Conservation (phyloP, 2,113 vertebrate species). For the Phycodurus eques region DNA sequence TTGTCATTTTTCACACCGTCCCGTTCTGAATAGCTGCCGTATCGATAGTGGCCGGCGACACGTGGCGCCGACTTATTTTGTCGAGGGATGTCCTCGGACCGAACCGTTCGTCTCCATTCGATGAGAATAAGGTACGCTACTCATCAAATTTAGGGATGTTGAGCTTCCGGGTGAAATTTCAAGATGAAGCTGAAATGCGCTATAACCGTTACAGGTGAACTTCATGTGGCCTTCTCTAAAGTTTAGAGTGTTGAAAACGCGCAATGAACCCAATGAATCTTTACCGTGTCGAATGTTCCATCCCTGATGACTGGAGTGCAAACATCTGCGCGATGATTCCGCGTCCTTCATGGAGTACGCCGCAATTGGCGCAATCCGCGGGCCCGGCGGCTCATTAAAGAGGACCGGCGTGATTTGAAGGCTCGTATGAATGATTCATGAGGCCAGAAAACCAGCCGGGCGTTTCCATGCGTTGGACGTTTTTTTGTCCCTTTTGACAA, state of each 20-base stretch:
- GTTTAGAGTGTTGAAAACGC: too few relatives aligned
- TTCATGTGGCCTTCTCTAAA: too few relatives aligned
- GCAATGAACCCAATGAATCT: neutral
- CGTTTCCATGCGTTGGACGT: conserved; percentile 36
- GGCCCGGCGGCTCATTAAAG: conserved; percentile 51
- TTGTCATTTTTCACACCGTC: conserved; percentile 44
- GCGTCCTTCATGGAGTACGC: conserved; percentile 38
- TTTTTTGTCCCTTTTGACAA: neutral
- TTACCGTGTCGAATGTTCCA: conserved; percentile 13
- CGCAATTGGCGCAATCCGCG: conserved; percentile 53
- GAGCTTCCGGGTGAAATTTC: too few relatives aligned
- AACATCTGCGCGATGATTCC: conserved; percentile 46
- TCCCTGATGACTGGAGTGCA: conserved; percentile 38
- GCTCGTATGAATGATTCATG: conserved; percentile 53
- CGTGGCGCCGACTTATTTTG: conserved; percentile 41
- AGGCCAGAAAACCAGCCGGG: conserved; percentile 40
- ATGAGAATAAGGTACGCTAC: conserved; percentile 36
- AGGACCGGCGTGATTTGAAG: conserved; percentile 8
- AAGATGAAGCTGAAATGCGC: too few relatives aligned
- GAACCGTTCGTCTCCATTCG: conserved; percentile 63
- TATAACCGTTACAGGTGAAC: too few relatives aligned
- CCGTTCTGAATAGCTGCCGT: conserved; percentile 34
- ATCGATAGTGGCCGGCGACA: neutral
- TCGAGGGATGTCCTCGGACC: conserved; percentile 50
- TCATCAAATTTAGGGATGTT: too few relatives aligned